Evolutionary conservation across 2,888 invertebrate species (phyloP).

Genomic region (Ariolimax columbianus): DNA sequence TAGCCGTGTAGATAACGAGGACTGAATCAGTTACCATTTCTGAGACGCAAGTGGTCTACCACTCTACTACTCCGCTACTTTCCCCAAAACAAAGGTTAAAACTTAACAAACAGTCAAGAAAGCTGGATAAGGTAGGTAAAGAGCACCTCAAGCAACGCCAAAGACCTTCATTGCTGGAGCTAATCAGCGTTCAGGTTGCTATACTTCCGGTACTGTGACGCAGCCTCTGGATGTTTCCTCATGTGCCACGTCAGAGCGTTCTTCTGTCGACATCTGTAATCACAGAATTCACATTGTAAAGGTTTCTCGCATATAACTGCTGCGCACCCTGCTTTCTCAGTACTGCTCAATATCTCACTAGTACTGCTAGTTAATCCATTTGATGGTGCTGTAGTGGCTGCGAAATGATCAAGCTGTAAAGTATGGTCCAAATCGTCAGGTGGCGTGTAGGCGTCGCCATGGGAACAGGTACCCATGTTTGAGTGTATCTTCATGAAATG

Average conservation of each 20-base stretch:
- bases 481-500: slow-evolving; percentile 48
- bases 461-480: not conserved
- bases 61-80: too few relatives aligned
- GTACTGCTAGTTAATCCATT: not conserved
- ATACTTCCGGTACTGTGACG: slow-evolving; percentile 60
- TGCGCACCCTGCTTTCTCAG: not conserved
- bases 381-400: not conserved
- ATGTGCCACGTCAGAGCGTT: slow-evolving; percentile 74
- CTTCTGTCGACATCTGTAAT: slow-evolving; percentile 71
- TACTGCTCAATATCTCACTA: not conserved
- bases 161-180: too few relatives aligned
- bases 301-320: slow-evolving; percentile 62
- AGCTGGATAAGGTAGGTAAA: too few relatives aligned
- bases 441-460: not conserved
- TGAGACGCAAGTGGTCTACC: too few relatives aligned
- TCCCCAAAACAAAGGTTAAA: too few relatives aligned
- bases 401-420: not conserved
- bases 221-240: slow-evolving; percentile 71
- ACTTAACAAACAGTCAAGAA: too few relatives aligned
- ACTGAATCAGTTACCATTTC: too few relatives aligned
- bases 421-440: slow-evolving; percentile 6
- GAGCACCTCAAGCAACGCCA: too few relatives aligned
- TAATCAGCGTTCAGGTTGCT: slow-evolving; percentile 14
- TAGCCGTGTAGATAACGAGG: too few relatives aligned
- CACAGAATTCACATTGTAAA: slow-evolving; percentile 70